Conservation (phyloP, 2,113 vertebrate species). For the Lepus europaeus region DNA sequence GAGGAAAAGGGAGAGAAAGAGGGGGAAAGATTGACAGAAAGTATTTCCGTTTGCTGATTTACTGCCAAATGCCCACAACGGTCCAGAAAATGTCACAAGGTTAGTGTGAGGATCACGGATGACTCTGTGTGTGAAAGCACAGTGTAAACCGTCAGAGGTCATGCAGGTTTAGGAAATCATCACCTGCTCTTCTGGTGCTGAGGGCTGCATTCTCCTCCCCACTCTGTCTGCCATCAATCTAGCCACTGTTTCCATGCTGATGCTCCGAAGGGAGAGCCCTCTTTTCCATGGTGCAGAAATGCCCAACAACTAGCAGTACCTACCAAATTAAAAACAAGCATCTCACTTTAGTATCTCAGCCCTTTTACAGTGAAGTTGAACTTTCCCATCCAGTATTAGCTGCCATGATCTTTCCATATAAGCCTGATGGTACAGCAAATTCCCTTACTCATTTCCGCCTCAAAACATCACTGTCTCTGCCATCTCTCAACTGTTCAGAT, state of each 20-base stretch:
- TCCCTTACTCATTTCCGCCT: neutral
- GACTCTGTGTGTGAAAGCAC: neutral
- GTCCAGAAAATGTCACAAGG: neutral
- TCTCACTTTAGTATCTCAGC: neutral
- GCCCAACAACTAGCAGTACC: neutral
- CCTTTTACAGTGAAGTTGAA: neutral
- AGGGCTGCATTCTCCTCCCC: neutral
- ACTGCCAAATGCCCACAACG: neutral
- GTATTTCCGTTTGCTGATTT: too few relatives aligned
- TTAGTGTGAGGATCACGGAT: neutral
- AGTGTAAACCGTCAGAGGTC: neutral
- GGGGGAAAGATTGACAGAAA: too few relatives aligned
- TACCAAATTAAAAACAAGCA: neutral
- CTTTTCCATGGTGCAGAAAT: neutral
- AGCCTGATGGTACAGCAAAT: neutral
- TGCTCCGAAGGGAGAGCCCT: neutral
- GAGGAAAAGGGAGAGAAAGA: too few relatives aligned
- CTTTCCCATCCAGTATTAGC: neutral
- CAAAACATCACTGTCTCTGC: neutral
- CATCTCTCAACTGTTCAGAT: neutral
- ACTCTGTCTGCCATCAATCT: neutral
- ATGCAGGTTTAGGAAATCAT: neutral
- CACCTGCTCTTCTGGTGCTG: neutral
- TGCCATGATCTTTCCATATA: neutral
- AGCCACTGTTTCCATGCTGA: neutral